Base-by-base conservation (phyloP, 2,888 invertebrate species). In the Hedychridium roseum region DNA sequence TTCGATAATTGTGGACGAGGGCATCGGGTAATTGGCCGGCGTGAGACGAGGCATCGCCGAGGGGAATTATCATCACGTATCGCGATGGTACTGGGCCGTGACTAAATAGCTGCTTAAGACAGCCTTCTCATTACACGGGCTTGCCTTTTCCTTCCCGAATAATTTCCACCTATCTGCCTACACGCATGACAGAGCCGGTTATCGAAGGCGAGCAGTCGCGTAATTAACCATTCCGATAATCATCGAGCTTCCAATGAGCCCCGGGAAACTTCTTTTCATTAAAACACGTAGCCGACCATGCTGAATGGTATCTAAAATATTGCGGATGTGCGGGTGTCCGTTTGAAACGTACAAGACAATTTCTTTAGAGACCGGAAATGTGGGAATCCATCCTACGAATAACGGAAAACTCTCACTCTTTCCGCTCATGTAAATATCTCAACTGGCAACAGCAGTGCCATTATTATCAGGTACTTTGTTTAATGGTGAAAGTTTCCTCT, bases 401-500 rank as follows among this genome's bases (percentile, higher is more conserved):
- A 32, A 32, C 3, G 14, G 32, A 15, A 12, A 21, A 46, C 50
- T 61, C 56, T 54, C 53, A 39, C 53, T 54, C 27, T 41, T 53
- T 32, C 38, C 47, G 43, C 43, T 16, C 49, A 50, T 11, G 45
- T 30, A 56, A 54, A 49, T 31, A 11, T 21, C 43, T 26, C 35
- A 28, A 21, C 26, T 12, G 28, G 14, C 15, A 11, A n/a, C 26
- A 5, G 37, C 46, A 26, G 32, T 31, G 20, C 37, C 18, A 38
- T 43, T 46, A 55, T 55, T 58, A 58, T 58, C 35, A 32, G 21
- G 17, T 31, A 23, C 53, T 46, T 46, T 32, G 50, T 48, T 59
- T 41, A 54, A 62, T 44, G 31, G 55, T 55, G 61, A 62, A 58
- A 62, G 56, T 62, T 46, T 38, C 47, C 21, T 23, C 44, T 31